These are phyloP conservation scores for Xyrauchen texanus DNA, from an alignment of 2,113 vertebrate species.

Conservation along the genomic window DNA sequence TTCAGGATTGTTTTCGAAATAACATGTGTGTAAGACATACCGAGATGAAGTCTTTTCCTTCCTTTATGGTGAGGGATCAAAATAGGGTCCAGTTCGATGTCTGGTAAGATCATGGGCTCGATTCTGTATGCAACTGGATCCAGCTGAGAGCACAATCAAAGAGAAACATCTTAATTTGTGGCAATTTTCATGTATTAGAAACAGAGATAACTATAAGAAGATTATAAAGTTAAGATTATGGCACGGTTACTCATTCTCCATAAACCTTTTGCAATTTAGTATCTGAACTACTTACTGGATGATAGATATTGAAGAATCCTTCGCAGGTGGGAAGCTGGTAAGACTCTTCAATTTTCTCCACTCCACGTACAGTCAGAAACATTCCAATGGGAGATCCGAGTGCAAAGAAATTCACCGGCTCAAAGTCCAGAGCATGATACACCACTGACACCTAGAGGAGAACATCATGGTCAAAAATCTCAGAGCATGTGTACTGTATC, in stretches of 20 bases:
- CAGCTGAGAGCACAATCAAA: conserved; percentile 72
- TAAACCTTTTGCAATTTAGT: neutral
- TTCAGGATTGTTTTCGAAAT: no score
- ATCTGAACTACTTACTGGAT: conserved; percentile 72
- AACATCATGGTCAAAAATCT: neutral
- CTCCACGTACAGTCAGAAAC: conserved; percentile 91
- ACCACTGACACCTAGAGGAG: conserved; percentile 85
- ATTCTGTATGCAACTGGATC: conserved; percentile 97
- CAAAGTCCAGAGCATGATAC: conserved; percentile 87
- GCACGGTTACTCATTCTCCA: no score
- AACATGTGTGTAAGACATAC: conserved; percentile 66
- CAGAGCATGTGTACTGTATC: neutral
- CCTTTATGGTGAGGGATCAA: conserved; percentile 98
- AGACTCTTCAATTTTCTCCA: conserved; percentile 89
- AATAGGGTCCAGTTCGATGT: conserved; percentile 88
- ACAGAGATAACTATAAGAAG: neutral
- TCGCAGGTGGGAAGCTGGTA: conserved; percentile 95
- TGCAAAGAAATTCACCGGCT: conserved; percentile 92
- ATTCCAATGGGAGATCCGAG: conserved; percentile 93
- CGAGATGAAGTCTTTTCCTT: conserved; percentile 95
- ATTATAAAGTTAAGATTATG: neutral
- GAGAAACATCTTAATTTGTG: neutral
- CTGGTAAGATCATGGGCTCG: conserved; percentile 91
- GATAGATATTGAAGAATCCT: conserved; percentile 96
- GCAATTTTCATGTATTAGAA: neutral